Evolutionary conservation across 2,113 vertebrate species (phyloP), one percentile per base, ranked within the genome.

Genomic region (Chloebia gouldiae): DNA sequence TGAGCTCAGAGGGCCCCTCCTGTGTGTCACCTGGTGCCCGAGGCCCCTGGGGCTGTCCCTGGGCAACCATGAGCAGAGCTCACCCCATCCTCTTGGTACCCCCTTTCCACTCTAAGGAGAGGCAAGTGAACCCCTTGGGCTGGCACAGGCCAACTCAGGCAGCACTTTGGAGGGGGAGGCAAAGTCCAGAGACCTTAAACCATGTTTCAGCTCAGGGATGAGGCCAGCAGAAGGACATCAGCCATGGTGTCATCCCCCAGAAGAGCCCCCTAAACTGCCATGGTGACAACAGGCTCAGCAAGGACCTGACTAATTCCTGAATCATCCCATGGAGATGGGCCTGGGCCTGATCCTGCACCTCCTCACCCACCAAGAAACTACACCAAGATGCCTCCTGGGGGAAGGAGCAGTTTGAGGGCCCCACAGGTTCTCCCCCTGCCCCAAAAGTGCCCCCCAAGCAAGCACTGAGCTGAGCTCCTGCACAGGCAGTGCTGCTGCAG

Each of bases 151-250:
- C 49, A 81, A 28, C 25, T 49, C 42, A 3, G 4, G 5, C 49
- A 69, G 45, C 45, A 51, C 35, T 20, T 40, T 25, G 42, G 35
- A 49, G 16, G 3, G 30, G 31, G 13, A 79, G 21, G 21, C 31
- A 73, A 49, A 47, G n/a, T 28, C 30, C 37, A 11, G 53, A 72
- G 27, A 47, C 14, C 33, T 39, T 71, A 12, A 51, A 4, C 6
- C 0, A 1, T 15, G 2, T 54, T 70, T 35, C 40, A 90, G 61
- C 0, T 0, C 19, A 51, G 51, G 53, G 25, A 27, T 87, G 3
- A 4, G 59, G 59, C n/a, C 70, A 86, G 65, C 54, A 93, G 47
- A 71, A 88, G 35, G 53, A 28, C 9, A 6, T 25, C 51, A 69
- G 63, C 68, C 10, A 17, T 0, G 0, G 28, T 42, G 44, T 15